These are phyloP conservation scores for Thalassaphorura encarpata DNA, from an alignment of 1,140 invertebrate genomes.

Conservation along the genomic window DNA sequence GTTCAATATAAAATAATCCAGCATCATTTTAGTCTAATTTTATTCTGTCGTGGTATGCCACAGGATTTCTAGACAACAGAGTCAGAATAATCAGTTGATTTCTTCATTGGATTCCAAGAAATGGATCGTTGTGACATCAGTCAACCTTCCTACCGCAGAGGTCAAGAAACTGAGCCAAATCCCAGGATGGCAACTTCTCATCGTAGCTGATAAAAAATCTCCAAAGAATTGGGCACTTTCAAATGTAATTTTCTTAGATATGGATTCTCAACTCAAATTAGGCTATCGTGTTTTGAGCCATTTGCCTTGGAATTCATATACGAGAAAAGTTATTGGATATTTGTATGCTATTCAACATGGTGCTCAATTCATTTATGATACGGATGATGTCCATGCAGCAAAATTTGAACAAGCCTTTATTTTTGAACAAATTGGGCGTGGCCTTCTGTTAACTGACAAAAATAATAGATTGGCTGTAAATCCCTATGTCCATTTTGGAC, in stretches of 20 bases:
- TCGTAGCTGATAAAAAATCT: not conserved
- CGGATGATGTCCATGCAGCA: slow-evolving; percentile 37
- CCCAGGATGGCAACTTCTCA: not conserved
- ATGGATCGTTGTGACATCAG: not conserved
- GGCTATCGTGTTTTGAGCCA: slow-evolving; percentile 10
- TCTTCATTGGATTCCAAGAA: no score
- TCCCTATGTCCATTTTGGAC: slow-evolving; percentile 37
- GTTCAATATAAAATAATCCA: no score
- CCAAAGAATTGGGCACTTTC: not conserved
- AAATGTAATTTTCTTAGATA: not conserved
- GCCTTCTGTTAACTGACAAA: not conserved
- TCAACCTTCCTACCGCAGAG: not conserved
- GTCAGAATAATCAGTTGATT: no score
- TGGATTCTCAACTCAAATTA: not conserved
- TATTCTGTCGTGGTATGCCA: no score
- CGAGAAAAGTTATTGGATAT: slow-evolving; percentile 32
- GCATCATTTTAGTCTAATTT: no score
- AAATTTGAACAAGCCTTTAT: slow-evolving; percentile 1
- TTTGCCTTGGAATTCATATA: slow-evolving; percentile 27
- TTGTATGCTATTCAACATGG: slow-evolving; percentile 34
- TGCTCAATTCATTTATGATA: slow-evolving; percentile 37
- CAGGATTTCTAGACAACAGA: no score
- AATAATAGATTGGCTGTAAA: slow-evolving; percentile 15
- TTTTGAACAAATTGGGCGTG: not conserved
- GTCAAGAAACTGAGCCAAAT: not conserved